A percentile compares a stretch with the other conserved stretches of the same genome.
Conservation (phyloP, 53 echinoderm and acorn worm species). For the Arbacia lixula region DNA sequence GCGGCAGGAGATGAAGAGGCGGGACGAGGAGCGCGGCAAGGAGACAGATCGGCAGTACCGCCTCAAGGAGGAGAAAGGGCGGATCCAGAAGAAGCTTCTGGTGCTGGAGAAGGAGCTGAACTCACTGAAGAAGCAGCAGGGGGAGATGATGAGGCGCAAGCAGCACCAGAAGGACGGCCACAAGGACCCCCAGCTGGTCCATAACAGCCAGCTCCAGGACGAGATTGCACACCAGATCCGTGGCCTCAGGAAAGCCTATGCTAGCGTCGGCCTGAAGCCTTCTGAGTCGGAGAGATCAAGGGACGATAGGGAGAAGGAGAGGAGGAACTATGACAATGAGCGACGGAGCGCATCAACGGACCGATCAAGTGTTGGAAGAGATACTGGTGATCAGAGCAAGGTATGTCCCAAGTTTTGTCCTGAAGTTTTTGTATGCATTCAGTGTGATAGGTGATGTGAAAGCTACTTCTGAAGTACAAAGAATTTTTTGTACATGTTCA, state of each 20-base stretch:
- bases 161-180: slow-evolving; percentile 78
- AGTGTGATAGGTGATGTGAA: too few relatives aligned
- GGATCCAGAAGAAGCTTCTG: slow-evolving; percentile 64
- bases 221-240: slow-evolving; percentile 77
- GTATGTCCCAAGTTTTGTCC: not conserved
- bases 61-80: slow-evolving; percentile 66
- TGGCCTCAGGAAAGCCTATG: slow-evolving; percentile 61
- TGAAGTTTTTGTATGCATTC: not conserved
- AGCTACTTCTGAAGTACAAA: too few relatives aligned
- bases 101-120: slow-evolving; percentile 76
- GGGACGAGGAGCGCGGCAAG: not conserved
- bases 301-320: slow-evolving; percentile 5
- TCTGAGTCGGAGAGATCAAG: slow-evolving; percentile 19
- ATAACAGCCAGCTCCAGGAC: slow-evolving; percentile 81
- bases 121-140: slow-evolving; percentile 75
- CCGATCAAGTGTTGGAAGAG: slow-evolving; percentile 24
- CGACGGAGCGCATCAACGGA: slow-evolving; percentile 26
- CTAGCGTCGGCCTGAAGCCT: slow-evolving; percentile 49
- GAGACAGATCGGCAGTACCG: slow-evolving; percentile 61
- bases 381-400: slow-evolving; percentile 17
- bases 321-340: slow-evolving; percentile 2
- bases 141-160: slow-evolving; percentile 79
- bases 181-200: slow-evolving; percentile 77
- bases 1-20: slow-evolving; percentile 24
- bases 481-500: too few relatives aligned